Conservation (phyloP, 1,140 invertebrate species). For the Drosophila watanabei region DNA sequence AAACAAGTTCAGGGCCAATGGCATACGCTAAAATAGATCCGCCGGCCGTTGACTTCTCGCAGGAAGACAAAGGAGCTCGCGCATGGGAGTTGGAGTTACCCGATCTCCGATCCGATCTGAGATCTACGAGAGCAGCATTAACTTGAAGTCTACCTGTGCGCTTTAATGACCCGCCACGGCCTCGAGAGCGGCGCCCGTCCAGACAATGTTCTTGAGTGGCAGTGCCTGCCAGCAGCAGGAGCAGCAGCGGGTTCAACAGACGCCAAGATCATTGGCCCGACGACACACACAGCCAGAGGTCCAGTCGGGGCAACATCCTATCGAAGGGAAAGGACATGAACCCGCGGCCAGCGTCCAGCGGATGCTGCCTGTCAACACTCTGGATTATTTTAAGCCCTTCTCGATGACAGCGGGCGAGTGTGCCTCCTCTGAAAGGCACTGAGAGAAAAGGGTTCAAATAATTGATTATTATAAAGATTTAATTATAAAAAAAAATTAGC, state of each 20-base stretch:
- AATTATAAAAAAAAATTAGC: background rate
- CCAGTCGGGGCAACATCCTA: slow-evolving; percentile 41
- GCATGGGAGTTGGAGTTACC: background rate
- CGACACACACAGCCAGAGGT: background rate
- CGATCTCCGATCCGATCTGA: slow-evolving; percentile 11
- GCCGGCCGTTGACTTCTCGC: slow-evolving; percentile 50
- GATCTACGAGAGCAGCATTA: slow-evolving; percentile 48
- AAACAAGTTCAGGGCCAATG: slow-evolving; percentile 71
- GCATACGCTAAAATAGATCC: slow-evolving; percentile 64
- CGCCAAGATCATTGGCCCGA: slow-evolving; percentile 57
- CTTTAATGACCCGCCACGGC: slow-evolving; percentile 57
- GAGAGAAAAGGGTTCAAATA: background rate
- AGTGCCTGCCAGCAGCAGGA: slow-evolving; percentile 1
- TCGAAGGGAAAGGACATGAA: slow-evolving; percentile 59
- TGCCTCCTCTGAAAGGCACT: background rate
- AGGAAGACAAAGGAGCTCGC: slow-evolving; percentile 45
- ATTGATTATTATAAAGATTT: background rate
- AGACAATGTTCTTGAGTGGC: slow-evolving; percentile 40
- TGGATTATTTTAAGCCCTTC: slow-evolving; percentile 47
- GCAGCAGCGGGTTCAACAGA: slow-evolving; percentile 31
- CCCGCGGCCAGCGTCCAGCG: slow-evolving; percentile 20
- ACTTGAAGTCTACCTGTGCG: slow-evolving; percentile 55
- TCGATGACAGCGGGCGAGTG: background rate
- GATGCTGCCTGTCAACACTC: slow-evolving; percentile 41
- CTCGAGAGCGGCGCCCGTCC: slow-evolving; percentile 9